phyloP scores from a whole-genome alignment of 2,797 vertebrate species.

The Ataeniobius toweri region DNA sequence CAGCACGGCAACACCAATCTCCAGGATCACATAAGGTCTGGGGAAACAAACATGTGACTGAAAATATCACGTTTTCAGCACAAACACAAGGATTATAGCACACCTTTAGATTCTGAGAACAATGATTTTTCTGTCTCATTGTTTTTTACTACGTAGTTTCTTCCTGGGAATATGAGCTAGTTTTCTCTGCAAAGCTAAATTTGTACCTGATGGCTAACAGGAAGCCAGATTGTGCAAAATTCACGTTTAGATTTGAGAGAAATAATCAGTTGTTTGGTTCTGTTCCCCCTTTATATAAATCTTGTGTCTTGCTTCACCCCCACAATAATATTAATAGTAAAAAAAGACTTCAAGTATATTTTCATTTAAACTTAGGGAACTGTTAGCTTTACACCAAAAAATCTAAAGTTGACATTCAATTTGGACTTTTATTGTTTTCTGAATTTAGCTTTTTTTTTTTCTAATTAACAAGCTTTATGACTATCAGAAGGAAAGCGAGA shows the following conservation, averaged over 20 bases:
- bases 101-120: constrained; percentile 35
- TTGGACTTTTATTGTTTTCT: not conserved
- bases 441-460: no score
- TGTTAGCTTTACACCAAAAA: not conserved
- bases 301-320: not conserved
- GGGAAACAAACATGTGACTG: constrained; percentile 16
- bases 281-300: not conserved
- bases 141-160: constrained; percentile 55
- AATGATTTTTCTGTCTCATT: constrained; percentile 62
- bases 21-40: constrained; percentile 74
- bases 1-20: constrained; percentile 71
- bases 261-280: constrained; percentile 11
- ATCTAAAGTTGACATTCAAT: not conserved
- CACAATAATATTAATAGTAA: not conserved
- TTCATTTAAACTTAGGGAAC: not conserved
- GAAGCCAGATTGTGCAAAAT: constrained; percentile 53
- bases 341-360: not conserved
- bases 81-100: constrained; percentile 11
- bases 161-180: constrained; percentile 32
- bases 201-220: constrained; percentile 68
- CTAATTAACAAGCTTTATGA: not conserved
- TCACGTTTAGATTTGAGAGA: constrained; percentile 27
- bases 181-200: constrained; percentile 51
- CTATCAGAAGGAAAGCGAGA: not conserved
- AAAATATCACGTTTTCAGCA: constrained; percentile 25